phyloP scores from a whole-genome alignment of 2,888 invertebrate genomes.

The Metallyticus violacea region DNA sequence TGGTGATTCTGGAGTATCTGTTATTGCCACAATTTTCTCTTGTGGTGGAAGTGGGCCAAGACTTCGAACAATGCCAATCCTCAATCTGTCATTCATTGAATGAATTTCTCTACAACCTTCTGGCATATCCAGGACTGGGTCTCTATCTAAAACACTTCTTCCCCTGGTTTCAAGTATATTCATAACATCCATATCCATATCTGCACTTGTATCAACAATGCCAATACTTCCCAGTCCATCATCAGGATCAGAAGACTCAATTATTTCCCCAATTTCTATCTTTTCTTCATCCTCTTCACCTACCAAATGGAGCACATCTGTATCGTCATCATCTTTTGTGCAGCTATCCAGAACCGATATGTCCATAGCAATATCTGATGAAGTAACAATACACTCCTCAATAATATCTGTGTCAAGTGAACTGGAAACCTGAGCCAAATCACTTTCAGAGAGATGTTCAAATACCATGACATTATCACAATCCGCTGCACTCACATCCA shows the following conservation, averaged over 20 bases:
- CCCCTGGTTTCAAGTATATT: slow-evolving; percentile 42
- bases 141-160: background rate
- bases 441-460: slow-evolving; percentile 22
- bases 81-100: slow-evolving; percentile 14
- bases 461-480: slow-evolving; percentile 27
- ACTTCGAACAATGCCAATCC: slow-evolving; percentile 13
- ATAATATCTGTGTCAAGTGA: slow-evolving; percentile 57
- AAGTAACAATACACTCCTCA: slow-evolving; percentile 63
- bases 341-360: slow-evolving; percentile 10
- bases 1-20: slow-evolving; percentile 54
- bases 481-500: background rate
- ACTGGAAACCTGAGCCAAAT: slow-evolving; percentile 46
- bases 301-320: background rate
- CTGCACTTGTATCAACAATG: background rate
- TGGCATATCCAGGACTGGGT: slow-evolving; percentile 12
- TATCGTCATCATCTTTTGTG: slow-evolving; percentile 12
- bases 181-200: slow-evolving; percentile 47
- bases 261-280: slow-evolving; percentile 22
- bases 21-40: slow-evolving; percentile 44
- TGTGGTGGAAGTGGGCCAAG: background rate
- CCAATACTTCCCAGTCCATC: slow-evolving; percentile 15
- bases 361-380: slow-evolving; percentile 51
- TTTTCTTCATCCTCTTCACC: slow-evolving; percentile 25
- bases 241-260: slow-evolving; percentile 26
- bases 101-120: slow-evolving; percentile 9